Evolutionary conservation across 2,797 vertebrate genomes (phyloP).

Genomic region (Gadopsis bispinosus): DNA sequence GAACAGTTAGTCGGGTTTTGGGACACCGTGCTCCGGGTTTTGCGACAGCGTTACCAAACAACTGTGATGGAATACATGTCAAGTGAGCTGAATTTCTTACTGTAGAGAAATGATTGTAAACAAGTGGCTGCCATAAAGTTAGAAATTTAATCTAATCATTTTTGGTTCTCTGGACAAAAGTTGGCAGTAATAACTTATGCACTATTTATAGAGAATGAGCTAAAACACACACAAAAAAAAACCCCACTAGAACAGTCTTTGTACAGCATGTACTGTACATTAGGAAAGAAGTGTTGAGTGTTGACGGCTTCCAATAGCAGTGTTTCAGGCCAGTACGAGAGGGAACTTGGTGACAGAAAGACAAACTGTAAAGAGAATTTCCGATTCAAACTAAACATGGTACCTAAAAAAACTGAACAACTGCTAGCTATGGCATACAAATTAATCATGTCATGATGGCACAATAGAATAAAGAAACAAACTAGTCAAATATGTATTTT

Average conservation of each 20-base stretch:
- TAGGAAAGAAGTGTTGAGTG: conserved; percentile 32
- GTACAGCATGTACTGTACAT: conserved; percentile 29
- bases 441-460: conserved; percentile 68
- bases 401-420: conserved; percentile 42
- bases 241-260: conserved; percentile 36
- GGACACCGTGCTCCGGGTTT: fast-evolving
- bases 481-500: conserved; percentile 38
- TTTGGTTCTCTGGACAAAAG: background rate
- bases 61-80: background rate
- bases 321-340: conserved; percentile 53
- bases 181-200: conserved; percentile 33
- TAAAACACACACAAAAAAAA: conserved; percentile 33
- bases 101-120: conserved; percentile 28
- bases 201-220: conserved; percentile 25
- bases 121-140: conserved; percentile 2
- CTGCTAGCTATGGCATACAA: conserved; percentile 46
- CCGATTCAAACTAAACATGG: conserved; percentile 50
- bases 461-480: conserved; percentile 65
- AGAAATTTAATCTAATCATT: conserved; percentile 11
- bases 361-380: conserved; percentile 28
- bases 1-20: background rate
- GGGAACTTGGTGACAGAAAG: conserved; percentile 45
- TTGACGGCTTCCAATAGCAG: conserved; percentile 50
- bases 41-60: background rate
- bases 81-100: conserved; percentile 21